These are phyloP conservation scores for Protaetia brevitarsis DNA, from an alignment of 1,140 invertebrate species.

Conservation along the genomic window DNA sequence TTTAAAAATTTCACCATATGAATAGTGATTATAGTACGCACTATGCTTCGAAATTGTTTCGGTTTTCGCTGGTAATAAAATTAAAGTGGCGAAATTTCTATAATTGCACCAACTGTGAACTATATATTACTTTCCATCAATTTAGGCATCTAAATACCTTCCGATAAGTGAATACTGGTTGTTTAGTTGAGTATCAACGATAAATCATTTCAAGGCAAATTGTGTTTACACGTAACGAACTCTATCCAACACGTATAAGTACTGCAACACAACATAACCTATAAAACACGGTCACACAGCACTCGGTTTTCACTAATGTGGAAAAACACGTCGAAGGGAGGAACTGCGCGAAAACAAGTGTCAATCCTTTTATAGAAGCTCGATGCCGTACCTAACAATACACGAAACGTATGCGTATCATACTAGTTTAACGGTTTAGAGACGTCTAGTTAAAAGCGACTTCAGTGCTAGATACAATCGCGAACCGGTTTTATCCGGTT, in stretches of 20 bases:
- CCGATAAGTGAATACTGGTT: background rate
- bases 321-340: background rate
- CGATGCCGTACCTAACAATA: background rate
- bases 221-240: background rate
- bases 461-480: slow-evolving; percentile 32
- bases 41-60: background rate
- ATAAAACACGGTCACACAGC: background rate
- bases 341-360: background rate
- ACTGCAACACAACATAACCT: slow-evolving; percentile 8
- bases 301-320: background rate
- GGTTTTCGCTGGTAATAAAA: background rate
- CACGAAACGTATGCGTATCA: background rate
- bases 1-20: slow-evolving; percentile 21
- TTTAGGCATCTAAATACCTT: background rate
- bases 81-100: background rate
- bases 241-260: background rate
- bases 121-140: slow-evolving; percentile 1
- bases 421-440: slow-evolving; percentile 27
- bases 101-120: background rate
- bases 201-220: slow-evolving; percentile 14
- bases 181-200: background rate
- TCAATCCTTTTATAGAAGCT: background rate
- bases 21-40: background rate
- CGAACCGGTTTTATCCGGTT: slow-evolving; percentile 46
- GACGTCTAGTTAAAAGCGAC: slow-evolving; percentile 38